Conservation (phyloP, 2,113 vertebrate species). For the Lepus timidus region DNA sequence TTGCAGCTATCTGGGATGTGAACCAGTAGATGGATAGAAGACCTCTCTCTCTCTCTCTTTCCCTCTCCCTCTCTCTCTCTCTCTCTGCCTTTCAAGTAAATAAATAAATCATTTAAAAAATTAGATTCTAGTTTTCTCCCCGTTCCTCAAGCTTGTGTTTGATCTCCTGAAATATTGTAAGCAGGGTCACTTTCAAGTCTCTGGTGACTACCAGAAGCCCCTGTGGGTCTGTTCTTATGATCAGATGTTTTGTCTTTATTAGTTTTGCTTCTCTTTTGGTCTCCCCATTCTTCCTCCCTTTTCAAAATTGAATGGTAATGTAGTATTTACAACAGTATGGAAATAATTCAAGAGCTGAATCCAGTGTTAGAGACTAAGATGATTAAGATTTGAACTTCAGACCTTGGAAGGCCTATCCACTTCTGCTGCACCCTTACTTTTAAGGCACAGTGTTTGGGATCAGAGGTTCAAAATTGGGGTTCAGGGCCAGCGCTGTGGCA, state of each 20-base stretch:
- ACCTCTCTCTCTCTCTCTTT: too few species aligned
- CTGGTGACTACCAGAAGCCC: not conserved
- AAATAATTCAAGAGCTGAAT: constrained; percentile 25
- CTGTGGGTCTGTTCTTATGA: not conserved
- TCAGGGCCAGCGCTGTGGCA: too few species aligned
- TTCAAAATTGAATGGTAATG: not conserved
- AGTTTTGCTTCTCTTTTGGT: not conserved
- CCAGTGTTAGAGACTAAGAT: not conserved
- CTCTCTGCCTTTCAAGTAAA: too few species aligned
- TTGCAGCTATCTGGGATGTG: too few species aligned
- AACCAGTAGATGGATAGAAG: too few species aligned
- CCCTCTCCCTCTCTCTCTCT: too few species aligned
- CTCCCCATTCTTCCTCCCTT: not conserved
- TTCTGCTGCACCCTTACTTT: not conserved
- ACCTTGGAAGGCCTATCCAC: not conserved
- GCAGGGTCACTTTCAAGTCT: not conserved
- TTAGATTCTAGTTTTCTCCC: constrained; percentile 1
- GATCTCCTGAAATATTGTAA: not conserved
- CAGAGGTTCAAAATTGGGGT: not conserved
- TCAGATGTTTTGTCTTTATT: not conserved
- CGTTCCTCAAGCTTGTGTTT: not conserved
- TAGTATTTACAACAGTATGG: not conserved
- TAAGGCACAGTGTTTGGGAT: not conserved
- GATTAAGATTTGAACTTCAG: not conserved
- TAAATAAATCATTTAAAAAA: not conserved